These are phyloP conservation scores for Leptinotarsa texana DNA, from an alignment of 1,140 invertebrate species.

Conservation along the genomic window DNA sequence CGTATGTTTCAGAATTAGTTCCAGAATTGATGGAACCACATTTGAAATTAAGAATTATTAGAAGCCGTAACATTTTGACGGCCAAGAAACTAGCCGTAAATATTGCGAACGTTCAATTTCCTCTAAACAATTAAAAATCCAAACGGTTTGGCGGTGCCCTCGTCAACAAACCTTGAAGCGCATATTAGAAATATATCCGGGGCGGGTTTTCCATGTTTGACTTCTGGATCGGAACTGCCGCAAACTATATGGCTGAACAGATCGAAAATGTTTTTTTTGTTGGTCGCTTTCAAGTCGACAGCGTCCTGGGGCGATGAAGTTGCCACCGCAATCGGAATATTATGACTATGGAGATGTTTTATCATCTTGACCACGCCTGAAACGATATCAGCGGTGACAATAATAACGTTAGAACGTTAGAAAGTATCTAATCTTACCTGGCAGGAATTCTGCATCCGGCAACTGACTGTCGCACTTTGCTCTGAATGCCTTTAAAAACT, in stretches of 20 bases:
- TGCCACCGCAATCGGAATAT: slow-evolving; percentile 83
- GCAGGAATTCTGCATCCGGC: slow-evolving; percentile 19
- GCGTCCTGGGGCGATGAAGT: slow-evolving; percentile 81
- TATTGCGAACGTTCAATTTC: slow-evolving; percentile 73
- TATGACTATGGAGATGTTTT: slow-evolving; percentile 74
- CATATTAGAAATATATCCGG: slow-evolving; percentile 92
- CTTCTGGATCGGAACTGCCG: slow-evolving; percentile 84
- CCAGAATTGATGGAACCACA: too few relatives aligned
- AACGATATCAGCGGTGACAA: slow-evolving; percentile 9
- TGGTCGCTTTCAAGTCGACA: slow-evolving; percentile 76
- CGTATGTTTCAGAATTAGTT: too few relatives aligned
- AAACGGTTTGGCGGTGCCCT: slow-evolving; percentile 62
- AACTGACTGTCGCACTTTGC: background rate
- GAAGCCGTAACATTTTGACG: slow-evolving; percentile 53
- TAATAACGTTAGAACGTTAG: background rate
- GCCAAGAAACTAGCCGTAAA: slow-evolving; percentile 76
- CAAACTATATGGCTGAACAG: slow-evolving; percentile 85
- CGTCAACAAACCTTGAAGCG: slow-evolving; percentile 75
- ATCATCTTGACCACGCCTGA: slow-evolving; percentile 80
- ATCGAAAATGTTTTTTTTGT: slow-evolving; percentile 73
- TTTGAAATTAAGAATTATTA: too few relatives aligned
- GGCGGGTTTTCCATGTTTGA: slow-evolving; percentile 86
- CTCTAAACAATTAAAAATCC: background rate
- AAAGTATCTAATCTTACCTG: slow-evolving; percentile 28
- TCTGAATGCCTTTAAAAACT: background rate